phyloP scores from a whole-genome alignment of 2,113 vertebrate genomes.

The Siniperca knerii region DNA sequence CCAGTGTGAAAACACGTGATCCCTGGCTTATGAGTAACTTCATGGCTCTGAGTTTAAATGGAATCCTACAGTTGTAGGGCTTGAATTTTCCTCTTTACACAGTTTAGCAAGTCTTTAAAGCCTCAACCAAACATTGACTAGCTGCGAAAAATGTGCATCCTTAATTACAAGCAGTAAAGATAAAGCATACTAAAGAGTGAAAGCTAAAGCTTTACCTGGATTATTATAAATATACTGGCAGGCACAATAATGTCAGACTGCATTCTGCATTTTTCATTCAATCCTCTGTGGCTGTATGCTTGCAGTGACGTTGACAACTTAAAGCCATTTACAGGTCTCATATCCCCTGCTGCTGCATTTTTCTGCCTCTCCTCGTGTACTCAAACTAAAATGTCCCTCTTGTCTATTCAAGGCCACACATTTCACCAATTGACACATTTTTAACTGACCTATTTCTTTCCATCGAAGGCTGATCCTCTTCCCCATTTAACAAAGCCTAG shows the following conservation, averaged over 20 bases:
- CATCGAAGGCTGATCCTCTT: constrained; percentile 55
- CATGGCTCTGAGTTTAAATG: constrained; percentile 14
- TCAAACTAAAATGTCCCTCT: constrained; percentile 27
- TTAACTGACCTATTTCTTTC: constrained; percentile 68
- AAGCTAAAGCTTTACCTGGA: background rate
- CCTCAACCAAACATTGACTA: constrained; percentile 2
- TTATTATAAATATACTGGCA: background rate
- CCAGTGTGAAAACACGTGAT: constrained; percentile 57
- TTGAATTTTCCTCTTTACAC: background rate
- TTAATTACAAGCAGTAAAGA: background rate
- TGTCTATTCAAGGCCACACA: constrained; percentile 31
- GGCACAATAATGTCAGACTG: constrained; percentile 5
- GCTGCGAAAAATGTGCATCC: background rate
- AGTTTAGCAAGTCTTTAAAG: background rate
- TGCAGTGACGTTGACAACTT: constrained; percentile 58
- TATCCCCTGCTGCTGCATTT: constrained; percentile 10
- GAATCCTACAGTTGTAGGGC: background rate
- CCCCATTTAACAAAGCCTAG: constrained; percentile 62
- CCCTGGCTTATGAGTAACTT: constrained; percentile 5
- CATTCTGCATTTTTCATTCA: constrained; percentile 32
- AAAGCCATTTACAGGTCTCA: constrained; percentile 1
- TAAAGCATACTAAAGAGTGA: background rate
- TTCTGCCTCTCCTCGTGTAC: background rate
- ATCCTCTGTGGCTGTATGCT: constrained; percentile 3
- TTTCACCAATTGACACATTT: constrained; percentile 61